Evolutionary conservation across 2,888 invertebrate species (phyloP), one percentile per base, ranked within the genome.

Genomic region (Urechis unicinctus): DNA sequence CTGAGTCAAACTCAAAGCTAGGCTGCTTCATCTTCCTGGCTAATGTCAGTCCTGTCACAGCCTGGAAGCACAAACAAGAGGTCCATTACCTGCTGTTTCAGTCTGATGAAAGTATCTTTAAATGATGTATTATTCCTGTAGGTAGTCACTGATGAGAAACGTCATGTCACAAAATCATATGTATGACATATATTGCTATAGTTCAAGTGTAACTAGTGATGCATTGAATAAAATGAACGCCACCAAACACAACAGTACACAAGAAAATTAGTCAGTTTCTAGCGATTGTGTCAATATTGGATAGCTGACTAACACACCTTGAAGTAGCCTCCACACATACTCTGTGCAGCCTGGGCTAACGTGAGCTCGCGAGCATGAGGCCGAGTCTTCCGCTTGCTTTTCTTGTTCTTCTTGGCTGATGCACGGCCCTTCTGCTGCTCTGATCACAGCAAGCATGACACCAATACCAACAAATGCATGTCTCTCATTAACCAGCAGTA

Each of bases 301-400:
- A 45, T 25, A 52, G 44, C 26, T 1, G n/a, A 17, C 45, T 26
- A 3, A 26, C 26, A 25, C 41, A 76, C 91, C 84, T 93, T 94
- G 73, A 91, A 94, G 77, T 90, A 93, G 4, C 94, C 96, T 1
- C 93, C 95, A 77, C 92, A 92, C 83, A 96, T 86, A 75, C 90
- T 90, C 77, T 94, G 91, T 80, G 92, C 83, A 1, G 91, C 92
- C 78, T 95, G 94, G 68, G 88, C 88, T 77, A 89, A 83, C n/a
- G 89, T 83, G 13, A 61, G 24, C 91, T 96, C 94, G 59, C 86
- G 81, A 29, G 87, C 87, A 71, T 89, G 88, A 0, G 89, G 88
- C 49, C 87, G 82, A 1, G 82, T 79, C 61, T 82, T 81, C 53
- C 83, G 83, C 61, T 69, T 73, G 62, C 74, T 75, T 57, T 72